Evolutionary conservation across 2,113 vertebrate genomes (phyloP).

Genomic region (Polyodon spathula): DNA sequence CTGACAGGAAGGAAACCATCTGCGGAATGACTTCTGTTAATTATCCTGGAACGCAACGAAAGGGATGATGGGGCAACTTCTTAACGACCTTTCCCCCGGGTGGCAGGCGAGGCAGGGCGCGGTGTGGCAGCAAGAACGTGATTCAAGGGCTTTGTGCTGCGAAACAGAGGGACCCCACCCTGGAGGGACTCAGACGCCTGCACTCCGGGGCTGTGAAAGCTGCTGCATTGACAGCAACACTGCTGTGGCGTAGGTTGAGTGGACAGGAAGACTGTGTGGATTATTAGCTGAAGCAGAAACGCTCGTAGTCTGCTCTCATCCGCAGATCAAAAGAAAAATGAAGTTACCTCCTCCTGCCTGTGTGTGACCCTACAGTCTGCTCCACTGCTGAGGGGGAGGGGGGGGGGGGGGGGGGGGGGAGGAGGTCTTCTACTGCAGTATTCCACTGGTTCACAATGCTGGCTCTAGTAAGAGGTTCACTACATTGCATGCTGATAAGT

Average conservation of each 20-base stretch:
- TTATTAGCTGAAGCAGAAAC: neutral
- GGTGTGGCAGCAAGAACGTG: neutral
- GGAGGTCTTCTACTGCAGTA: too few species aligned
- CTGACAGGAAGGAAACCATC: conserved; percentile 71
- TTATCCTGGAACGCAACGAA: conserved; percentile 55
- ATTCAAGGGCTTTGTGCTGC: neutral
- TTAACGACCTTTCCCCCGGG: conserved; percentile 61
- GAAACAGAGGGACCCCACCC: neutral
- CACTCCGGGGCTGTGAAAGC: neutral
- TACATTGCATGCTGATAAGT: too few species aligned
- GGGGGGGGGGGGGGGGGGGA: too few species aligned
- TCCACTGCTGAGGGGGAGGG: too few species aligned
- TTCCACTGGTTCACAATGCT: too few species aligned
- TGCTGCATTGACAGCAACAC: neutral
- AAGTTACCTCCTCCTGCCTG: too few species aligned
- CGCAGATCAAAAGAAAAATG: neutral
- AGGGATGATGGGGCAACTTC: conserved; percentile 48
- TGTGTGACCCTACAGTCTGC: too few species aligned
- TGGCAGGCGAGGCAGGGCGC: conserved; percentile 35
- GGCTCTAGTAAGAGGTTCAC: too few species aligned
- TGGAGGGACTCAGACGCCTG: neutral
- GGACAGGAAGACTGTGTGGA: neutral
- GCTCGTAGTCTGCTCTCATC: neutral
- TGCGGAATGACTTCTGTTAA: conserved; percentile 64
- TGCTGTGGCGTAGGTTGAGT: neutral